Percentiles rank a stretch among this genome's conserved stretches.
phyloP scores from a whole-genome alignment of 1,140 invertebrate genomes.

The Vanessa tameamea region DNA sequence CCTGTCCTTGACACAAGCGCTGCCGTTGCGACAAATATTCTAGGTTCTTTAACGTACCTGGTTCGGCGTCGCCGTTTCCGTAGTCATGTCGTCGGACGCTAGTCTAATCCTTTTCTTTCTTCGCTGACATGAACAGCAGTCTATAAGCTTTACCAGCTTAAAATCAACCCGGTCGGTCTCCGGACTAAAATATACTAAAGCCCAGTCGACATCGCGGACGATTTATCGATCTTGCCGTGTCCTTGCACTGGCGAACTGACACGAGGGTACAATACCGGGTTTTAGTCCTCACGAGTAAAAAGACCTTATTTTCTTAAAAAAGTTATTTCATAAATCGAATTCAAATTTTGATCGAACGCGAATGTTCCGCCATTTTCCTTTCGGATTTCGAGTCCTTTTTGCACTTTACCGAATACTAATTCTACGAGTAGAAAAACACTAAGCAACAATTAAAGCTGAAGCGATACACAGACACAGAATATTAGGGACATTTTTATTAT shows the following conservation, averaged over 20 bases:
- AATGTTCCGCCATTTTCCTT: conserved; percentile 67
- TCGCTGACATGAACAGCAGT: conserved; percentile 66
- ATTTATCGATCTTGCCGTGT: conserved; percentile 63
- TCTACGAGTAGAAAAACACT: conserved; percentile 55
- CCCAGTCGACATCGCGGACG: conserved; percentile 48
- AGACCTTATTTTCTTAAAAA: conserved; percentile 24
- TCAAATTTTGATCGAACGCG: conserved; percentile 31
- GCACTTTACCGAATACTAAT: conserved; percentile 35
- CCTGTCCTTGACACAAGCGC: conserved; percentile 55
- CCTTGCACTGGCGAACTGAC: conserved; percentile 49
- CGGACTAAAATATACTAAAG: conserved; percentile 42
- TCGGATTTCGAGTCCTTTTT: conserved; percentile 37
- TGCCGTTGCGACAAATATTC: conserved; percentile 46
- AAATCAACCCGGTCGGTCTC: conserved; percentile 40
- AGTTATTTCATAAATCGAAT: conserved; percentile 18
- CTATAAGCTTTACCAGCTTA: conserved; percentile 51
- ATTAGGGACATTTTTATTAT: conserved; percentile 45
- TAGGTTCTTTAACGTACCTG: conserved; percentile 61
- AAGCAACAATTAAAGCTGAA: conserved; percentile 69
- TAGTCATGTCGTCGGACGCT: conserved; percentile 66
- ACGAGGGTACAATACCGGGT: conserved; percentile 12
- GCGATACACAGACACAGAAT: conserved; percentile 53
- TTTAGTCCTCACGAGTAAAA: conserved; percentile 47
- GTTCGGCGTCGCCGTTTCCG: conserved; percentile 73
- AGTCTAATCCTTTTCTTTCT: conserved; percentile 60